Evolutionary conservation across 2,888 invertebrate genomes (phyloP).

Genomic region (Halictus quadricinctus): DNA sequence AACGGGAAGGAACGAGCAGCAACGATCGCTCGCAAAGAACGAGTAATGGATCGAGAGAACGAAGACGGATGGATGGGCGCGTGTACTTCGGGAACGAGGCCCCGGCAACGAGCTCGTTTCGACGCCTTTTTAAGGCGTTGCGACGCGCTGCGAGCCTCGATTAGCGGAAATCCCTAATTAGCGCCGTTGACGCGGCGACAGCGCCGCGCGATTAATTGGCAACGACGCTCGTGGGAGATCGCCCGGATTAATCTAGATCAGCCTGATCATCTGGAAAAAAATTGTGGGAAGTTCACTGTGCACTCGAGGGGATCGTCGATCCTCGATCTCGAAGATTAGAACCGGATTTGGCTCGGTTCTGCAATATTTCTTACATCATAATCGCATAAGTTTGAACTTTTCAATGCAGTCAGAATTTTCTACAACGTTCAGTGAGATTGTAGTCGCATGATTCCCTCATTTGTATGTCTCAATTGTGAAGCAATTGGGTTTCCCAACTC

Average conservation of each 20-base stretch:
- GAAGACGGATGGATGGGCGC: background rate
- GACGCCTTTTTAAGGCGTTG: background rate
- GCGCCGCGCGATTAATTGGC: slow-evolving; percentile 44
- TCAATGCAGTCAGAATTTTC: too few relatives aligned
- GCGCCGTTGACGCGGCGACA: slow-evolving; percentile 56
- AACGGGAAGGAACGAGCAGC: background rate
- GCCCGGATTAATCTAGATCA: background rate
- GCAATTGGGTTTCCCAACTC: too few relatives aligned
- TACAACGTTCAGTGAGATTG: too few relatives aligned
- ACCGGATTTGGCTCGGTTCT: too few relatives aligned
- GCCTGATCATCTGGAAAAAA: background rate
- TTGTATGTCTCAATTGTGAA: too few relatives aligned
- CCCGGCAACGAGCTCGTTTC: background rate
- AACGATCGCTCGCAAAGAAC: background rate
- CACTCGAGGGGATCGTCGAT: background rate
- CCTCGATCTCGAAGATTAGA: too few relatives aligned
- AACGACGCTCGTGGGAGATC: slow-evolving; percentile 11
- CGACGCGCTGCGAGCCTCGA: slow-evolving; percentile 51
- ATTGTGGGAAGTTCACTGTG: background rate
- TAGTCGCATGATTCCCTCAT: too few relatives aligned
- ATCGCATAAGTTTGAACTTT: too few relatives aligned
- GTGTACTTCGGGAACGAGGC: background rate
- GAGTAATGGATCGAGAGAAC: background rate
- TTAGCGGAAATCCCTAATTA: slow-evolving; percentile 72
- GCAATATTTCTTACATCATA: too few relatives aligned